A percentile compares a stretch with the other conserved stretches of the same genome.
These are phyloP conservation scores for Chelon labrosus DNA, from an alignment of 2,797 vertebrate genomes.

Conservation along the genomic window DNA sequence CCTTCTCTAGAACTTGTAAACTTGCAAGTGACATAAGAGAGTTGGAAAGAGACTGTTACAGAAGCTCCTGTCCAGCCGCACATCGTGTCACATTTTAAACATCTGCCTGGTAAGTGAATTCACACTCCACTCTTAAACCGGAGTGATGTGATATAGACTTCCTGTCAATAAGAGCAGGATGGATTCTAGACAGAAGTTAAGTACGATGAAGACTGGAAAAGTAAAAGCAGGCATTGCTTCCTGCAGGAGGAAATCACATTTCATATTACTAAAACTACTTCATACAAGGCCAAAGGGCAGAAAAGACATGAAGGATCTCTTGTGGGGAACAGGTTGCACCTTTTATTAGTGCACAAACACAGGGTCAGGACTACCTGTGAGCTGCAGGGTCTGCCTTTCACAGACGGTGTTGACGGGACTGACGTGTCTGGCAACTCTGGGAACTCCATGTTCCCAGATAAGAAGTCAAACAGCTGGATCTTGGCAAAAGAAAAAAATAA, in stretches of 20 bases:
- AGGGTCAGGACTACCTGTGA: slow-evolving; percentile 72
- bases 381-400: slow-evolving; percentile 59
- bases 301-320: slow-evolving; percentile 39
- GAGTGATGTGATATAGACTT: slow-evolving; percentile 75
- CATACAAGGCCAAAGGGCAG: slow-evolving; percentile 17
- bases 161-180: slow-evolving; percentile 70
- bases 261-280: slow-evolving; percentile 42
- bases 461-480: slow-evolving; percentile 90
- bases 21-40: slow-evolving; percentile 62
- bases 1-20: slow-evolving; percentile 69
- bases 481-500: slow-evolving; percentile 70
- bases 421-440: slow-evolving; percentile 52
- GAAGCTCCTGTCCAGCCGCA: slow-evolving; percentile 59
- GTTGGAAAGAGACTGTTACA: slow-evolving; percentile 54
- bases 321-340: slow-evolving; percentile 8
- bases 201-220: slow-evolving; percentile 45
- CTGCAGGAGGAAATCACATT: slow-evolving; percentile 43
- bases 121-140: slow-evolving; percentile 74
- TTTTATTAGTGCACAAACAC: slow-evolving; percentile 33
- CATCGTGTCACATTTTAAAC: slow-evolving; percentile 69
- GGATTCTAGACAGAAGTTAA: slow-evolving; percentile 63
- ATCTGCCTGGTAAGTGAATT: slow-evolving; percentile 75
- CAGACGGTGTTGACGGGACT: slow-evolving; percentile 77
- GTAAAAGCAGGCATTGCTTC: slow-evolving; percentile 36
- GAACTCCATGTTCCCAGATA: slow-evolving; percentile 76